A percentile compares a stretch with the other conserved stretches of the same genome.
phyloP scores from a whole-genome alignment of 2,113 vertebrate species.

The Oceanites oceanicus region DNA sequence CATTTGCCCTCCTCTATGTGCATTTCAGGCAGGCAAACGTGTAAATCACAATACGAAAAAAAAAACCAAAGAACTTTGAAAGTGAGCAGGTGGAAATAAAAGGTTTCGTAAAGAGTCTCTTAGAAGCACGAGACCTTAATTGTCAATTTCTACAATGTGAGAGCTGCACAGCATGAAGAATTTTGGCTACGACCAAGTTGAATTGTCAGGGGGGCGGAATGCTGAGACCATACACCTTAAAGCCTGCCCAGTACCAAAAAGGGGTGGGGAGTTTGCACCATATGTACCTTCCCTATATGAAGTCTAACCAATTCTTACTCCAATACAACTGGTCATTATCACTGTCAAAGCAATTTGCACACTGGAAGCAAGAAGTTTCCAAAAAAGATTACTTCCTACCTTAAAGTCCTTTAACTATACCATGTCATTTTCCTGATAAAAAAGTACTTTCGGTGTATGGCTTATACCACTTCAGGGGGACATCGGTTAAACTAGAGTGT shows the following conservation, averaged over 20 bases:
- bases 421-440: neutral
- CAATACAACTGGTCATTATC: neutral
- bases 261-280: neutral
- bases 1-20: neutral
- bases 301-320: neutral
- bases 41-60: neutral
- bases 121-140: neutral
- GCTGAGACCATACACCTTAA: neutral
- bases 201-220: neutral
- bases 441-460: neutral
- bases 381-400: neutral
- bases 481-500: rapidly evolving
- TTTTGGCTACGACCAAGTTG: neutral
- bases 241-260: neutral
- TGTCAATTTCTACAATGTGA: neutral
- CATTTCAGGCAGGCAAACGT: neutral
- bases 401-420: neutral
- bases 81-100: neutral
- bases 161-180: neutral
- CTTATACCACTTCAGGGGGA: neutral
- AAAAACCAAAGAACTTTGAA: neutral
- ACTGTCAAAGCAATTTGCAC: neutral
- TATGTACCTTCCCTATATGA: neutral
- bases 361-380: neutral
- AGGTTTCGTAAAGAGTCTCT: neutral